Conservation (phyloP, 2,113 vertebrate genomes). For the Campylorhamphus procurvoides region DNA sequence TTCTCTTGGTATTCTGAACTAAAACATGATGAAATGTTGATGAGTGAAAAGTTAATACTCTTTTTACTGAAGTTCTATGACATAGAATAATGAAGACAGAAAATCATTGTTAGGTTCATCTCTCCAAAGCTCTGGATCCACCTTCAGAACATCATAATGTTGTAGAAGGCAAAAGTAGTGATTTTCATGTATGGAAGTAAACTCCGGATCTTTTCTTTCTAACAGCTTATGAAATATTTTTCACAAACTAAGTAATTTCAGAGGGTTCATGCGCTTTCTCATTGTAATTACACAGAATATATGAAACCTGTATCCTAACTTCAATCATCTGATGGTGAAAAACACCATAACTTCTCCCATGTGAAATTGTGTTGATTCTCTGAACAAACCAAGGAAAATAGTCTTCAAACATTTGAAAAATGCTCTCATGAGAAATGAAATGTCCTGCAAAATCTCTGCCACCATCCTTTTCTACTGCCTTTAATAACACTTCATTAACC, state of each 20-base stretch:
- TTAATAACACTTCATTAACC: accelerated
- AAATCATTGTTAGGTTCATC: neutral
- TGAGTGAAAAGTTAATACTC: neutral
- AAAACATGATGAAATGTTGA: neutral
- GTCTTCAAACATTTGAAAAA: neutral
- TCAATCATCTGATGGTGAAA: neutral
- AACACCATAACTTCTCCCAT: neutral
- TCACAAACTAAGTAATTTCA: neutral
- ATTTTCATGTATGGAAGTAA: neutral
- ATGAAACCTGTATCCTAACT: neutral
- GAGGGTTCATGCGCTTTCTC: neutral
- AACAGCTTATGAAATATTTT: neutral
- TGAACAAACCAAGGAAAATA: neutral
- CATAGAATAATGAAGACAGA: neutral
- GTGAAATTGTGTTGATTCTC: neutral
- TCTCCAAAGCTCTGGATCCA: neutral
- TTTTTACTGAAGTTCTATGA: neutral
- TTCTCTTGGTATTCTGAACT: neutral
- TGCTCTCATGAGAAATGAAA: neutral
- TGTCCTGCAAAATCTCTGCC: neutral
- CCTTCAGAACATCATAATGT: neutral
- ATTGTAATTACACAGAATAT: neutral
- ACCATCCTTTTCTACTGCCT: accelerated
- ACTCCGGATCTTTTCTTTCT: neutral
- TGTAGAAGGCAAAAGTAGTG: neutral